Evolutionary conservation across 2,888 invertebrate genomes (phyloP), one percentile per base, ranked within the genome.

Genomic region (Leucozona laternaria): DNA sequence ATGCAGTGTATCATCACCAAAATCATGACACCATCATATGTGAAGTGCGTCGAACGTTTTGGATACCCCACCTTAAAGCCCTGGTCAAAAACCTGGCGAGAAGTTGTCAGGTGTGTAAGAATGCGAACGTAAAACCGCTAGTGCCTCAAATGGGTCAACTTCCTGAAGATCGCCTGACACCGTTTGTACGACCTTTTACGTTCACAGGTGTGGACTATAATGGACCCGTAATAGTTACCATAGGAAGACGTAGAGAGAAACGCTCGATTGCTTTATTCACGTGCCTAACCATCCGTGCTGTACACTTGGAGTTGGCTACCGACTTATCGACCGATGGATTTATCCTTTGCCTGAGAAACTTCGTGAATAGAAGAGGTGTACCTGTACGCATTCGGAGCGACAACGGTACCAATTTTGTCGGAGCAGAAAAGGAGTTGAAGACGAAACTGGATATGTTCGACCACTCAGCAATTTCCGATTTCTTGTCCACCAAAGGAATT

Each of bases 361-460:
- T 80, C 13, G 31, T 68, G 2, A 80, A 68, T 34, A 40, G 87
- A 11, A 48, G 87, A 8, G 84, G 84, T 8, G 60, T 79, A 2
- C 88, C 81, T 7, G 50, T 68, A 2, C 45, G 79, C n/a, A 77
- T 88, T 13, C 76, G 88, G n/a, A 79, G 78, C 25, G 86, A 88
- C 58, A 88, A 84, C 20, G 86, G 88, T 0, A 87, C 60, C 13
- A 87, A 88, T 31, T 88, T 88, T 57, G 57, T 88, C 28, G 88
- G 88, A 0, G 55, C 72, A 2, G 55, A 57, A 10, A 68, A 88
- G 13, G 71, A 88, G 31, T 25, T 73, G 17, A 87, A 53, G 40
- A 37, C 55, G 1, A 72, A 72, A 20, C 11, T 45, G 5, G 85
- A 80, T 10, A 70, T 73, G 28, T 79, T 70, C 34, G 79, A 81